Evolutionary conservation across 30 jellyfish, hydroid and myxozoan genomes (phyloP), one percentile per base, ranked within the genome.

Genomic region (Pseudorhiza aurosa): DNA sequence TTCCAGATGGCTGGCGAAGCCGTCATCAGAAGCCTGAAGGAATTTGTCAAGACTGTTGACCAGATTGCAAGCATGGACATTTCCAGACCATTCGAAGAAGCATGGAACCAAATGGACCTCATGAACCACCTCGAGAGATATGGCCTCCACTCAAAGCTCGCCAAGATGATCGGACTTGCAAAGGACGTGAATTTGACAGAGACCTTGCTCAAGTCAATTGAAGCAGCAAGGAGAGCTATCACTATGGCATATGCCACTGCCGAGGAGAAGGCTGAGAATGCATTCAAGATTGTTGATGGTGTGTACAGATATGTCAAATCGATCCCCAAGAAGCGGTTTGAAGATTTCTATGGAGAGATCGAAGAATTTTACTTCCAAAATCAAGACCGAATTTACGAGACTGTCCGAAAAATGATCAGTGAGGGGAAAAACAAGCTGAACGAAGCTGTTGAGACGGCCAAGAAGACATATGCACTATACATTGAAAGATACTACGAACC

Each of bases 81-180:
- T 40, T 45, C 96, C 37, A 67, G 58, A 39, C 96, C 96, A 32
- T 19, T 96, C 2, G 77, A 65, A 70, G 60, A 51, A 10, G 96
- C 96, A 75, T 87, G 97, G 97, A 87, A 67, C 42, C 93, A 87
- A 24, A 75, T 91, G 75, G 95, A 87, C 69, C 68, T 87, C 65
- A 10, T 77, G 50, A 72, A 57, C 72, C 96, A 87, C 55, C 75
- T 94, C 53, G 96, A 72, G 75, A 87, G 70, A 21, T 88, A 75
- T 40, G 97, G 96, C 28, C 77, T 94, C 65, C 82, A 94, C 72
- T 65, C 82, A 1, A 47, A 51, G 60, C 37, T 88, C 51, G 59
- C 72, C 39, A 47, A 57, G 40, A 70, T 80, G 28, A 84, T 94
- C 59, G 70, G 75, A 9, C 68, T 42, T 22, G 96, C 95, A 19